Conservation (phyloP, 35 echinoderm and acorn worm genomes). For the Chiridota heheva region DNA sequence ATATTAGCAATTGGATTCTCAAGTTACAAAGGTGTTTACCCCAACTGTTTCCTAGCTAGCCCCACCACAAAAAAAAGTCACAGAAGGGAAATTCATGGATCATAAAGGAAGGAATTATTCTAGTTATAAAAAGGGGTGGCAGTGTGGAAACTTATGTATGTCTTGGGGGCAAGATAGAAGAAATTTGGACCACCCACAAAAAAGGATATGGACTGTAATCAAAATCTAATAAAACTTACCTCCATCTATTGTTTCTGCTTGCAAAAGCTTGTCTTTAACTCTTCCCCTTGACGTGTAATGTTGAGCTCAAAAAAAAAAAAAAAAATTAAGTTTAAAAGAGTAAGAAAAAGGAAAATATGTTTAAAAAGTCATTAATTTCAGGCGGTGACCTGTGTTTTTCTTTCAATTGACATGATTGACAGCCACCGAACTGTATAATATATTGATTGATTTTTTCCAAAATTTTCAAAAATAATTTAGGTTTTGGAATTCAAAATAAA, state of each 20-base stretch:
- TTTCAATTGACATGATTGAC: too few species aligned
- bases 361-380: too few species aligned
- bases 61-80: too few species aligned
- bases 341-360: too few species aligned
- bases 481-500: too few species aligned
- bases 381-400: too few species aligned
- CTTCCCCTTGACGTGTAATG: neutral
- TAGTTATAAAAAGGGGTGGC: neutral
- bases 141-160: neutral
- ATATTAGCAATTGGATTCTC: neutral
- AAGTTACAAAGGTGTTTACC: neutral
- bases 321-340: too few species aligned
- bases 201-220: neutral
- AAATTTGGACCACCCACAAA: neutral
- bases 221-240: neutral
- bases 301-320: neutral
- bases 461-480: too few species aligned
- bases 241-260: conserved; percentile 20
- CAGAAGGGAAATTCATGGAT: neutral
- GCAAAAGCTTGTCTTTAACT: neutral
- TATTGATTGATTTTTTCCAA: too few species aligned
- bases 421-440: too few species aligned
- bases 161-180: neutral
- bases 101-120: conserved; percentile 12
- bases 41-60: neutral